Base-by-base conservation (phyloP, 2,888 invertebrate genomes). In the Oxystoma pomonae region DNA sequence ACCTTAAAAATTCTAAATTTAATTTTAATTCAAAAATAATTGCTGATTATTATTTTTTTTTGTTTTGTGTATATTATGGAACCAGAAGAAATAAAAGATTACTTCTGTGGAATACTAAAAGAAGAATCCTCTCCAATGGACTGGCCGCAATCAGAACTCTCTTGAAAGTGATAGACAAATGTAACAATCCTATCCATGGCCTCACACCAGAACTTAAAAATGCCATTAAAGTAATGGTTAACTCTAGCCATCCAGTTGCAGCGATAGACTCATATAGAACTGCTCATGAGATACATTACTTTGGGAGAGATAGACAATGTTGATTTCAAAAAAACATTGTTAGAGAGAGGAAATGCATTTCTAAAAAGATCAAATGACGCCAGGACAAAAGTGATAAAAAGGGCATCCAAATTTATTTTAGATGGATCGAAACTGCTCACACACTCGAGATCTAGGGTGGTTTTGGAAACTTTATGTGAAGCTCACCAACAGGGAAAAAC, bases 211-310 rank as follows among this genome's bases (percentile, higher is more conserved):
- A 92, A 73, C 84, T 98, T 68, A 90, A 90, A 74, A 83, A 87
- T 69, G 94, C 93, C 0, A 91, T 92, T 17, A 86, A 89, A 21
- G 87, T 87, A 0, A 91, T 97, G 88, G 86, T 90, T 65, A 86
- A 88, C 63, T 90, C 91, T 12, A 91, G 95, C 77, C 87, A 90
- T 74, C 92, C 94, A 0, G 90, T 93, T n/a, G 91, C 95, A 0
- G 91, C 95, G 3, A 91, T 97, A 65, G 90, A 90, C 9, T 97
- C 96, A 0, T 96, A 93, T 94, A 77, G 94, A 96, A 81, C 85
- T 98, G 1, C 97, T 97, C 74, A 87, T 94, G 73, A 85, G 96
- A 61, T 97, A 95, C 75, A 96, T 97, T 67, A 97, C 97, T 0
- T 84, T 96, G 56, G 91, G 94, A 1, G 88, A 89, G 73, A 83